Base-by-base conservation (phyloP, 2,797 vertebrate species). In the Ctenopoma kingsleyae region DNA sequence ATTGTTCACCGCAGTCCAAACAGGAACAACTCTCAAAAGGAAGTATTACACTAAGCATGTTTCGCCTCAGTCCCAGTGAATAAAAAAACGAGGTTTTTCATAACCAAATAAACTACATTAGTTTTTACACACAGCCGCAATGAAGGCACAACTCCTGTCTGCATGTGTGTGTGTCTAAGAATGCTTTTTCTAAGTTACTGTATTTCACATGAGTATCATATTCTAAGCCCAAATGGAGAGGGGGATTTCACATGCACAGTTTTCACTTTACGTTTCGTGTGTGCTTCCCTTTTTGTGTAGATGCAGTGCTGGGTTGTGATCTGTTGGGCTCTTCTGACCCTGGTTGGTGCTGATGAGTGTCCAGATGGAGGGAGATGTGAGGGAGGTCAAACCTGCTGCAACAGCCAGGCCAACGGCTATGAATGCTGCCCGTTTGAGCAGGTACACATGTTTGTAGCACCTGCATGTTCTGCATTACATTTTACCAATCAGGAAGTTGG, bases 311-410 rank as follows among this genome's bases (percentile, higher is more conserved):
- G 84, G 66, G 55, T 79, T 35, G 61, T 91, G 75, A 19, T 91
- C 38, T 82, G 65, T 43, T 67, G 76, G 76, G 75, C 79, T 40
- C 49, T 92, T 36, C 35, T 94, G 80, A 78, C 83, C 60, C 61
- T 91, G 74, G 90, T 71, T 32, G 58, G 59, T 17, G 87, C 91
- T 20, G 74, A 89, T 8, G 53, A 78, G 48, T 94, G 90, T 84
- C 91, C 92, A 12, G 82, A 90, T 61, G 85, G 83, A 60, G 82
- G 85, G 1, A 25, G 35, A 5, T 96, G 96, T 83, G 48, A 59
- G 36, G 80, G 91, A 0, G 90, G 87, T 44, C 85, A 86, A 53
- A 94, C 95, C 1, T 96, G 95, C 90, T 97, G 95, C 87, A 88
- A 52, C 36, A 49, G 82, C 15, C 69, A 43, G 1, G 56, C 22